Evolutionary conservation across 2,888 invertebrate genomes (phyloP).

Genomic region (Drosophila austrosaltans): DNA sequence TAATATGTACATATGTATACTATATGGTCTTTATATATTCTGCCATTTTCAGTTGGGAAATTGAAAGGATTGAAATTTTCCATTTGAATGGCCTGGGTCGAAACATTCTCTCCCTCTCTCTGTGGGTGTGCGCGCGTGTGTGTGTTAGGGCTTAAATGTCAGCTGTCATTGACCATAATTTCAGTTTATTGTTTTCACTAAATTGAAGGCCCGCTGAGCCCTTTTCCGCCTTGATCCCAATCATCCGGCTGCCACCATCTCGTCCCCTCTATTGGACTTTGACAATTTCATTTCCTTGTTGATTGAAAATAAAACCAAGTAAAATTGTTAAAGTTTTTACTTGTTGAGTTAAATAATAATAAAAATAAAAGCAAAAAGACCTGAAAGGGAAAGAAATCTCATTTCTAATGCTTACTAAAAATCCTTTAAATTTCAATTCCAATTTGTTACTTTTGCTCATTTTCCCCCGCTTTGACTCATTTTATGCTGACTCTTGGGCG

Average conservation of each 20-base stretch:
- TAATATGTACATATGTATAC: neutral
- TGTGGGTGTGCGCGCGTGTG: slow-evolving; percentile 6
- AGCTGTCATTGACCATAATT: slow-evolving; percentile 72
- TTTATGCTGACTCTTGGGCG: slow-evolving; percentile 69
- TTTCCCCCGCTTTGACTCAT: slow-evolving; percentile 37
- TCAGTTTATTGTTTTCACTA: slow-evolving; percentile 67
- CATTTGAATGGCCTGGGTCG: slow-evolving; percentile 46
- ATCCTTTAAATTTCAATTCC: slow-evolving; percentile 59
- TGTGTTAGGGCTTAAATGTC: slow-evolving; percentile 53
- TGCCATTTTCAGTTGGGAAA: slow-evolving; percentile 45
- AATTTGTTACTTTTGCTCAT: slow-evolving; percentile 56
- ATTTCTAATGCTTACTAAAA: slow-evolving; percentile 41
- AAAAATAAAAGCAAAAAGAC: neutral
- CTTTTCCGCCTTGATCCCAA: slow-evolving; percentile 43
- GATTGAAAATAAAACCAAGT: slow-evolving; percentile 55
- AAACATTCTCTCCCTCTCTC: neutral
- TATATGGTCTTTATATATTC: slow-evolving; percentile 21
- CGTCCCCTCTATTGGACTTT: slow-evolving; percentile 40
- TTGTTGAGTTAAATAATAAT: slow-evolving; percentile 40
- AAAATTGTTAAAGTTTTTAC: slow-evolving; percentile 28
- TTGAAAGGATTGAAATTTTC: slow-evolving; percentile 57
- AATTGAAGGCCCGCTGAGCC: slow-evolving; percentile 53
- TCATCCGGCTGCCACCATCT: neutral
- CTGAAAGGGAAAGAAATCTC: neutral
- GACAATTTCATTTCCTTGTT: slow-evolving; percentile 66